Evolutionary conservation across 30 jellyfish, hydroid and myxozoan genomes (phyloP).

Genomic region (Mastigias papua): DNA sequence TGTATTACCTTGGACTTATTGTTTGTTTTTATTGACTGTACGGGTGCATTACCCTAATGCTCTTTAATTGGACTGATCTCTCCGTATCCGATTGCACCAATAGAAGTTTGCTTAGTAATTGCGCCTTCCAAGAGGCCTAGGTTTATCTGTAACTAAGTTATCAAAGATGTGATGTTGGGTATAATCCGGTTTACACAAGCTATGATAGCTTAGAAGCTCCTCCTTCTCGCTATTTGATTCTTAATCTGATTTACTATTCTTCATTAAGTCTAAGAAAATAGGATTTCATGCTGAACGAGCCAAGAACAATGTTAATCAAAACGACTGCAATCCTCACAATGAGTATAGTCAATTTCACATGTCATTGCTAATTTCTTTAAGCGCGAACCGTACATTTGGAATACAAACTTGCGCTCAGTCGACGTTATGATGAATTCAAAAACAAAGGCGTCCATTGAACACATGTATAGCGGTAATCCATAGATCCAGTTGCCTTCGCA

Average conservation of each 20-base stretch:
- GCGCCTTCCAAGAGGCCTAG: background rate
- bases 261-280: conserved; percentile 69
- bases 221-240: conserved; percentile 72
- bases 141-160: conserved; percentile 4
- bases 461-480: conserved; percentile 66
- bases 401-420: conserved; percentile 67
- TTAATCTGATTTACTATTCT: conserved; percentile 67
- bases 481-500: conserved; percentile 58
- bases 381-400: conserved; percentile 69
- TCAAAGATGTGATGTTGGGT: conserved; percentile 4
- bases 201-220: conserved; percentile 86
- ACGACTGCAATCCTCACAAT: conserved; percentile 62
- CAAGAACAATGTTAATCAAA: conserved; percentile 45
- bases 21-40: no score
- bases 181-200: conserved; percentile 74
- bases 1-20: no score
- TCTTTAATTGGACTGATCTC: no score
- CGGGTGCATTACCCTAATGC: no score
- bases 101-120: background rate
- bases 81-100: no score
- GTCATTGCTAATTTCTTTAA: conserved; percentile 80
- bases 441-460: conserved; percentile 73
- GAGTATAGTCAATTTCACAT: conserved; percentile 69
- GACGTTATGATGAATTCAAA: conserved; percentile 31
- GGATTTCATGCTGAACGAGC: conserved; percentile 68